Conservation (phyloP, 2,797 vertebrate species). For the Intellagama lesueurii region DNA sequence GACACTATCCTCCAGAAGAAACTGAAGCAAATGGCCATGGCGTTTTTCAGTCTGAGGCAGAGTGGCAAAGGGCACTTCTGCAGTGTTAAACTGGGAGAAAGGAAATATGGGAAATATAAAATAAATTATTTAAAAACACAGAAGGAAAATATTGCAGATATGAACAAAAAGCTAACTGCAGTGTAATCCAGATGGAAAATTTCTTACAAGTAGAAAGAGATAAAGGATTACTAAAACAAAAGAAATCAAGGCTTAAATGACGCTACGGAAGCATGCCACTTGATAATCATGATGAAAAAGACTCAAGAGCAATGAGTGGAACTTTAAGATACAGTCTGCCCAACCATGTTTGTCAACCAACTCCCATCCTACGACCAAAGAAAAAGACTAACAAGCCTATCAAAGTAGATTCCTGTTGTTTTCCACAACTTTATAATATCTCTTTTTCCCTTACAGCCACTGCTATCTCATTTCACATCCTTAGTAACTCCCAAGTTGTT, state of each 20-base stretch:
- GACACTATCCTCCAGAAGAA: background rate
- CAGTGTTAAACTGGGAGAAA: background rate
- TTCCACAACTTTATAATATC: slow-evolving; percentile 16
- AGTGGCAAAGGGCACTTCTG: background rate
- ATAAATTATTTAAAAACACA: background rate
- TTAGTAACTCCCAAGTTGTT: slow-evolving; percentile 22
- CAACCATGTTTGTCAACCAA: slow-evolving; percentile 18
- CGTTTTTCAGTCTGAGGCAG: background rate
- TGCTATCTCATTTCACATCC: slow-evolving; percentile 26
- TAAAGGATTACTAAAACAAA: slow-evolving; percentile 23
- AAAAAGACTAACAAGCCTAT: slow-evolving; percentile 21
- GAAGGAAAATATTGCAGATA: background rate
- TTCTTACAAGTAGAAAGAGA: background rate
- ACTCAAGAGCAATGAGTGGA: slow-evolving; percentile 18
- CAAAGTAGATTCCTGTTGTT: slow-evolving; percentile 31
- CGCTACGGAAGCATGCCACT: background rate
- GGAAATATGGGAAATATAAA: background rate
- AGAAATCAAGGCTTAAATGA: background rate
- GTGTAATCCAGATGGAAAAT: slow-evolving; percentile 7
- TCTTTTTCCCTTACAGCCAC: background rate
- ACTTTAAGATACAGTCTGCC: slow-evolving; percentile 21
- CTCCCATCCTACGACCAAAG: slow-evolving; percentile 34
- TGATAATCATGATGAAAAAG: slow-evolving; percentile 17
- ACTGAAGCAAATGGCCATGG: background rate
- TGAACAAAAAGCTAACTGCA: background rate